A percentile compares a stretch with the other conserved stretches of the same genome.
phyloP scores from a whole-genome alignment of 2,888 invertebrate species.

The Trichopoda pennipes region DNA sequence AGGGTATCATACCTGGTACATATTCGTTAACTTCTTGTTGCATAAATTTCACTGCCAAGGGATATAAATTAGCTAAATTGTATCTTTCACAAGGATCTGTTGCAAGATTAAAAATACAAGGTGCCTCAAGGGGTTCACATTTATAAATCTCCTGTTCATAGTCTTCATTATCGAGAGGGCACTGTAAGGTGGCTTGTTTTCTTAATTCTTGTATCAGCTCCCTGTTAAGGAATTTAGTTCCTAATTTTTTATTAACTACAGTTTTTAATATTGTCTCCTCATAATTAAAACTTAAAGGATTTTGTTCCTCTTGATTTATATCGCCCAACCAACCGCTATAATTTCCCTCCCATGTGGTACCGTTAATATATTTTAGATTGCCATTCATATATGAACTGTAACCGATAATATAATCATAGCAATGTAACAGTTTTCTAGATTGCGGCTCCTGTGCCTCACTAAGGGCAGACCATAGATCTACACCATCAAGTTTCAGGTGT shows the following conservation, averaged over 20 bases:
- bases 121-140: slow-evolving; percentile 75
- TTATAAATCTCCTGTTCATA: slow-evolving; percentile 67
- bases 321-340: slow-evolving; percentile 78
- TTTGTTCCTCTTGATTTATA: slow-evolving; percentile 70
- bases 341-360: slow-evolving; percentile 72
- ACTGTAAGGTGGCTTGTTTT: slow-evolving; percentile 73
- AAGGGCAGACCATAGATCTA: slow-evolving; percentile 86
- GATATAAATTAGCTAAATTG: slow-evolving; percentile 76
- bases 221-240: slow-evolving; percentile 59
- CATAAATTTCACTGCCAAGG: slow-evolving; percentile 76
- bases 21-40: slow-evolving; percentile 81
- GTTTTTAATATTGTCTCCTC: slow-evolving; percentile 73
- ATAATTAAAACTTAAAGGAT: slow-evolving; percentile 74
- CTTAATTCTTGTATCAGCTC: slow-evolving; percentile 72
- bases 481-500: slow-evolving; percentile 83
- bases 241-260: slow-evolving; percentile 72
- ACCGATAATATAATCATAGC: slow-evolving; percentile 85
- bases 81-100: slow-evolving; percentile 83
- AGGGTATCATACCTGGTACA: slow-evolving; percentile 79
- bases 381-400: slow-evolving; percentile 77
- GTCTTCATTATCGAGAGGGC: slow-evolving; percentile 70
- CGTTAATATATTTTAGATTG: slow-evolving; percentile 78
- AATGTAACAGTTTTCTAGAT: slow-evolving; percentile 82
- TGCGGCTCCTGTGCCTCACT: slow-evolving; percentile 79
- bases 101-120: slow-evolving; percentile 82